phyloP scores from a whole-genome alignment of 2,888 invertebrate genomes.

The Lagria hirta region DNA sequence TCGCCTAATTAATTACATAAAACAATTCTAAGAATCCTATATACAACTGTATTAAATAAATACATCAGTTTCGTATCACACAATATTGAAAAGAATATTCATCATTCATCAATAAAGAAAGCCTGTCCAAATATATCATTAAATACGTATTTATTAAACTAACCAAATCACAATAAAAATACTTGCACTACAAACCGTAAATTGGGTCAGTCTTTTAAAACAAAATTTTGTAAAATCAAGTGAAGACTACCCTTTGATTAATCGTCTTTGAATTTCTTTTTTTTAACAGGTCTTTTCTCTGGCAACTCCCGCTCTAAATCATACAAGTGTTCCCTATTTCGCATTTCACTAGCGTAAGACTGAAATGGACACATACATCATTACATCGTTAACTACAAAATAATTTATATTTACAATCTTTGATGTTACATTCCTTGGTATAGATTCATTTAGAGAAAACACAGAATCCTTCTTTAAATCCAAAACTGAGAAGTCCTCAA shows the following conservation, averaged over 20 bases:
- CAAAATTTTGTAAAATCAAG: background rate
- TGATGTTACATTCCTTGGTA: constrained; percentile 59
- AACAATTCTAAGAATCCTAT: too few relatives aligned
- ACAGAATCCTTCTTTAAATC: constrained; percentile 58
- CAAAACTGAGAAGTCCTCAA: constrained; percentile 56
- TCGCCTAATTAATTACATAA: constrained; percentile 1
- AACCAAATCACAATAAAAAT: background rate
- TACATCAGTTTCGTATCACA: too few relatives aligned
- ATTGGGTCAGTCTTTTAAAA: constrained; percentile 7
- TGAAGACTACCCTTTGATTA: constrained; percentile 7
- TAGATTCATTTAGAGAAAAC: constrained; percentile 57
- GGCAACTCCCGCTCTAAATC: constrained; percentile 51
- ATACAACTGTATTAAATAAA: too few relatives aligned
- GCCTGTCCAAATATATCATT: too few relatives aligned
- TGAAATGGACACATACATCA: constrained; percentile 44
- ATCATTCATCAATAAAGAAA: too few relatives aligned
- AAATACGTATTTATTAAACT: too few relatives aligned
- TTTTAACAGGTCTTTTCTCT: constrained; percentile 43
- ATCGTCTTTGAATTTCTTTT: constrained; percentile 35
- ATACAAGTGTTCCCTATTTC: constrained; percentile 57
- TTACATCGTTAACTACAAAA: constrained; percentile 16
- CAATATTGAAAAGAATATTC: too few relatives aligned
- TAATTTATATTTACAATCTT: constrained; percentile 58
- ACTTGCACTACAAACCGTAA: background rate
- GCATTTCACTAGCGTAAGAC: constrained; percentile 58